phyloP scores from a whole-genome alignment of 2,888 invertebrate species.

The Proisotoma minuta region DNA sequence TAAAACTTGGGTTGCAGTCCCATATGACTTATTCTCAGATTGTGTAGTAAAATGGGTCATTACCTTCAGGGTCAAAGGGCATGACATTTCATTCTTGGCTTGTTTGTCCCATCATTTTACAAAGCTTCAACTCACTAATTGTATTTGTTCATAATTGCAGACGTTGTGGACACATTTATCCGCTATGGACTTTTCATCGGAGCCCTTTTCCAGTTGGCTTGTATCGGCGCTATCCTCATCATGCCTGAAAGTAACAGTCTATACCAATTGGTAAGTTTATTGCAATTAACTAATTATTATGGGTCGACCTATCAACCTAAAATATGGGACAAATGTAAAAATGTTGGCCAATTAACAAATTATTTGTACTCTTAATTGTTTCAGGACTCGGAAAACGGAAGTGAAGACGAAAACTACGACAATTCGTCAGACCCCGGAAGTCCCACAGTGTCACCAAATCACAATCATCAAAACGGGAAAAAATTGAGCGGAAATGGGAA shows the following conservation, averaged over 20 bases:
- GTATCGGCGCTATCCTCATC: constrained; percentile 75
- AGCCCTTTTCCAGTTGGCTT: constrained; percentile 79
- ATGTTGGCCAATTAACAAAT: background rate
- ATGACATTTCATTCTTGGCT: no score
- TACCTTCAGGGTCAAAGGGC: constrained; percentile 22
- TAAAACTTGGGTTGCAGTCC: no score
- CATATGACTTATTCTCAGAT: no score
- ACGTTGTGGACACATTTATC: constrained; percentile 67
- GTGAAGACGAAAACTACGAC: constrained; percentile 50
- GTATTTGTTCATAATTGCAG: constrained; percentile 48
- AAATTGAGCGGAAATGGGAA: constrained; percentile 49
- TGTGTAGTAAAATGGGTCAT: no score
- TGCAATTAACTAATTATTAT: no score
- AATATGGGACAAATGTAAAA: background rate
- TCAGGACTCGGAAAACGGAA: no score
- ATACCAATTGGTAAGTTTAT: constrained; percentile 31
- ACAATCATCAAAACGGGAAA: constrained; percentile 50
- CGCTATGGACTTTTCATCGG: constrained; percentile 77
- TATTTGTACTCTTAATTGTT: constrained; percentile 14
- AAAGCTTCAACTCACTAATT: no score
- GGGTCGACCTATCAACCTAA: no score
- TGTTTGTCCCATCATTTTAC: no score
- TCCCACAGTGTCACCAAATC: constrained; percentile 49
- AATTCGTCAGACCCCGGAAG: constrained; percentile 50
- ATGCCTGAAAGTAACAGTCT: constrained; percentile 58